phyloP scores from a whole-genome alignment of 1,140 invertebrate species.

The Leptinotarsa lineolata region DNA sequence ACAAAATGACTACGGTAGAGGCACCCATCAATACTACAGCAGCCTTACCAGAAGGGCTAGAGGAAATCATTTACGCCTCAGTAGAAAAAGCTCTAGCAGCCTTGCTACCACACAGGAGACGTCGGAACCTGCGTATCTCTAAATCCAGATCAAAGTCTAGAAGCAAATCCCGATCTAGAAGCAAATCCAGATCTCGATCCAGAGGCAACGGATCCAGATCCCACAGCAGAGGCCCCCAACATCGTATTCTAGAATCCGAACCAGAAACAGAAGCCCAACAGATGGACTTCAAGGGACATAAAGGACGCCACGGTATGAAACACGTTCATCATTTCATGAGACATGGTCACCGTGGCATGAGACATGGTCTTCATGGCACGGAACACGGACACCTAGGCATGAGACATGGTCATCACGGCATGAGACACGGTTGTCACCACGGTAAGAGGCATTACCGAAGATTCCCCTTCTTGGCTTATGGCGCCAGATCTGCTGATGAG shows the following conservation, averaged over 20 bases:
- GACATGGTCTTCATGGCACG: neutral
- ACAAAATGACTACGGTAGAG: neutral
- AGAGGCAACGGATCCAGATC: neutral
- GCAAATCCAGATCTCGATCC: neutral
- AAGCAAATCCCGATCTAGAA: neutral
- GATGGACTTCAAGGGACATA: neutral
- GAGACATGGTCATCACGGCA: no score
- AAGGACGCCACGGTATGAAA: neutral
- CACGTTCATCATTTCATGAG: neutral
- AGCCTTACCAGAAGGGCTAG: neutral
- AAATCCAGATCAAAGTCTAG: constrained; percentile 6
- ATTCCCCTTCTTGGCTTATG: neutral
- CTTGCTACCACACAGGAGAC: neutral
- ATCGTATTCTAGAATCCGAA: neutral
- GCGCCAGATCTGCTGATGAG: neutral
- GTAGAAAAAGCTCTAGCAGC: neutral
- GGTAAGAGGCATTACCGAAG: neutral
- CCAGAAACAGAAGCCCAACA: neutral
- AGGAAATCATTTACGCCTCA: neutral
- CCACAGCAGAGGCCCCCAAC: neutral
- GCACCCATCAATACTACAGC: neutral
- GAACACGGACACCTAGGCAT: no score
- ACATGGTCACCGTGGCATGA: neutral
- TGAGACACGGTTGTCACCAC: neutral
- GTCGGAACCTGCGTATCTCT: neutral